Evolutionary conservation across 2,113 vertebrate species (phyloP), one percentile per base, ranked within the genome.

Genomic region (Pterophyllum scalare): DNA sequence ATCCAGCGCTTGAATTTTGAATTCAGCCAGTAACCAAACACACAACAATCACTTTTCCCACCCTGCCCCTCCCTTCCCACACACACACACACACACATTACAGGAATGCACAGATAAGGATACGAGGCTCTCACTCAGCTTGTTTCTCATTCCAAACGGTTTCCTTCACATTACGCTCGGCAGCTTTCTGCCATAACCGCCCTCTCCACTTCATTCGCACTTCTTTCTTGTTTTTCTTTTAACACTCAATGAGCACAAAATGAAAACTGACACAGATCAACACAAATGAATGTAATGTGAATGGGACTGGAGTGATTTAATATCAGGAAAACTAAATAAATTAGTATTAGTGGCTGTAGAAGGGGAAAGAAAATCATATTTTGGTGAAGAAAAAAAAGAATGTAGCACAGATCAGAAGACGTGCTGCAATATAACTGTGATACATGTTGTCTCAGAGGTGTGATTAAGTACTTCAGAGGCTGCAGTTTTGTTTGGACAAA

Each of bases 21-120:
- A 92, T 82, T 91, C 80, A 90, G 81, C 94, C 94, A 95, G 93
- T 95, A 87, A 91, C 76, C 6, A 56, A 20, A 31, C 75, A 86
- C 56, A 80, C 61, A 87, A 77, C 89, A 93, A 94, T 94, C 93
- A 88, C 83, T 83, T 85, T 77, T 77, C 64, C 83, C 86, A 80
- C 82, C 84, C 81, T n/a, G 54, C 81, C 79, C 70, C 86, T 80
- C 89, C 89, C 89, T 93, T 86, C 83, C 84, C 88, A 87, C 87
- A 88, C 81, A 88, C 15, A 87, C 87, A 88, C 81, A 88, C 15
- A 80, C 77, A 77, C 75, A 78, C 59, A 81, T 61, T 46, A 60
- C 84, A 95, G 93, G 94, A 96, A 96, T 96, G 95, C 92, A 89
- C 86, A 91, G 95, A 95, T 95, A 96, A 95, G 88, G 72, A 91